These are phyloP conservation scores for Bembecia ichneumoniformis DNA, from an alignment of 2,888 invertebrate genomes.

Conservation along the genomic window DNA sequence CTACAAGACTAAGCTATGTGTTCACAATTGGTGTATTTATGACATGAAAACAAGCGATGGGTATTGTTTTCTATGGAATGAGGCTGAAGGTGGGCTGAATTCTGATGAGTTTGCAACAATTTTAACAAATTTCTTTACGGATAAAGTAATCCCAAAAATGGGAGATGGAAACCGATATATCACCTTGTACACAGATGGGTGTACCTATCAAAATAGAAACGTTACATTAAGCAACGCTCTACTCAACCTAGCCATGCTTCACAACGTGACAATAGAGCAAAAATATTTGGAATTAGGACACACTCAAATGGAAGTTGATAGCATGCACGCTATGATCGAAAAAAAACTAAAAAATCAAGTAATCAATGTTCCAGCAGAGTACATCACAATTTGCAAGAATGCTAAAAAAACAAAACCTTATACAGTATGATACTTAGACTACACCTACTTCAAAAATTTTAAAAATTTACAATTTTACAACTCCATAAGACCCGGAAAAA, in stretches of 20 bases:
- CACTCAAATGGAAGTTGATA: constrained; percentile 15
- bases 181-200: constrained; percentile 11
- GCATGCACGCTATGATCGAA: constrained; percentile 7
- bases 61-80: constrained; percentile 12
- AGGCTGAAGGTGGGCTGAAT: constrained; percentile 11
- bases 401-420: constrained; percentile 6
- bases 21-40: constrained; percentile 11
- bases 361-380: constrained; percentile 10
- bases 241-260: constrained; percentile 10
- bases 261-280: constrained; percentile 13
- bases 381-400: constrained; percentile 6
- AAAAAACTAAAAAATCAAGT: constrained; percentile 5
- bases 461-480: constrained; percentile 6
- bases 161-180: constrained; percentile 6
- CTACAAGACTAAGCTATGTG: constrained; percentile 11
- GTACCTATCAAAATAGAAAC: constrained; percentile 15
- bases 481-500: constrained; percentile 6
- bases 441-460: constrained; percentile 4
- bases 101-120: constrained; percentile 12
- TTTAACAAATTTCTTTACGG: constrained; percentile 9
- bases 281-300: constrained; percentile 14
- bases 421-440: constrained; percentile 3
- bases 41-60: constrained; percentile 11
- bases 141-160: constrained; percentile 2
- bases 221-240: constrained; percentile 12